Evolutionary conservation across 2,888 invertebrate species (phyloP).

Genomic region (Carpatolechia fugitivella): DNA sequence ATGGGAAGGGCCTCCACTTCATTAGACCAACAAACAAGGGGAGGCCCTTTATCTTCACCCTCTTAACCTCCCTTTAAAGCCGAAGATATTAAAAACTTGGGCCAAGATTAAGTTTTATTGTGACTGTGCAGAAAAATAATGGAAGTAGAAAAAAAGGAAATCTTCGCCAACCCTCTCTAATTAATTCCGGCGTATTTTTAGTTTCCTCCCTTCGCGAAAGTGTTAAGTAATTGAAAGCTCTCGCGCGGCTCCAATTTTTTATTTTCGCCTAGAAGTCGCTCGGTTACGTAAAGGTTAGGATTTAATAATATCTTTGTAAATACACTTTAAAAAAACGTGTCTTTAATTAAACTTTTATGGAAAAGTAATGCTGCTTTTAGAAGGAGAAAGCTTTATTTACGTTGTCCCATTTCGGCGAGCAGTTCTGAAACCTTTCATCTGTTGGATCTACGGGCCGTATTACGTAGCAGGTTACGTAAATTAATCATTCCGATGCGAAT

Average conservation of each 20-base stretch:
- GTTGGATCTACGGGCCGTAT: not conserved
- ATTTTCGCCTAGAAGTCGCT: not conserved
- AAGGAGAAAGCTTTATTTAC: not conserved
- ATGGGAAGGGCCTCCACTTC: conserved; percentile 64
- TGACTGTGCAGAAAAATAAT: conserved; percentile 9
- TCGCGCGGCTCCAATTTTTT: not conserved
- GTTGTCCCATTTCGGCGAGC: conserved; percentile 1
- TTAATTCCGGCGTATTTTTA: not conserved
- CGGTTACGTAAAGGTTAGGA: not conserved
- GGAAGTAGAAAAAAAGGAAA: conserved; percentile 3
- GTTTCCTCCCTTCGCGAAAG: not conserved
- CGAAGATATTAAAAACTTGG: conserved; percentile 22
- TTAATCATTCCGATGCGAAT: conserved; percentile 13
- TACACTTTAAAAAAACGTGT: not conserved
- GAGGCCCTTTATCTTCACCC: conserved; percentile 61
- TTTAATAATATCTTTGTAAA: not conserved
- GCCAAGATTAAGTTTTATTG: conserved; percentile 16
- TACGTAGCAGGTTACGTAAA: conserved; percentile 9
- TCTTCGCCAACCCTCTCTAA: not conserved
- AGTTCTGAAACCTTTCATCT: conserved; percentile 6
- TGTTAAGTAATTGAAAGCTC: not conserved
- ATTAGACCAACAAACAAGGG: conserved; percentile 71
- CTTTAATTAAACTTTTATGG: conserved; percentile 3
- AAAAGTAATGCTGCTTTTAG: not conserved
- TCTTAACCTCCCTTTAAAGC: conserved; percentile 42